Evolutionary conservation across 2,797 vertebrate species (phyloP).

Genomic region (Lagocephalus sceleratus): DNA sequence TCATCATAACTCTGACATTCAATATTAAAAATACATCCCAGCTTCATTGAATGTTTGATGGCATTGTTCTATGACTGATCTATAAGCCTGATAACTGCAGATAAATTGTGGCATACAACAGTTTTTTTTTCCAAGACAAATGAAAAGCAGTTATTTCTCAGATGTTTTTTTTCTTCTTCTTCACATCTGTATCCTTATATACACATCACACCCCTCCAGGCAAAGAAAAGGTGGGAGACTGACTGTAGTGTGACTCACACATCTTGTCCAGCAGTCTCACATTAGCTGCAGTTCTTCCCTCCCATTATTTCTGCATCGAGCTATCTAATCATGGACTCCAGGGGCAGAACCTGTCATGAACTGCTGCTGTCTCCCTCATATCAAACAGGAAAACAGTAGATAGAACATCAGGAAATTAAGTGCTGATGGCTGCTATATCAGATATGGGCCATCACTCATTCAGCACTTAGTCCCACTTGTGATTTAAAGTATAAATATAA

Average conservation of each 20-base stretch:
- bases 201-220: conserved; percentile 15
- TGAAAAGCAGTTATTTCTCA: conserved; percentile 17
- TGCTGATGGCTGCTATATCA: conserved; percentile 34
- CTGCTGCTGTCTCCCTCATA: conserved; percentile 1
- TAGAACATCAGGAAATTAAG: conserved; percentile 30
- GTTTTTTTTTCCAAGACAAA: conserved; percentile 28
- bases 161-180: conserved; percentile 10
- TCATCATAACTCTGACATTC: conserved; percentile 63
- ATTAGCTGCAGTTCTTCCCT: conserved; percentile 34
- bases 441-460: conserved; percentile 39
- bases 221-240: conserved; percentile 8
- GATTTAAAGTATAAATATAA: conserved; percentile 28
- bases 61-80: conserved; percentile 55
- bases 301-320: conserved; percentile 40
- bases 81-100: conserved; percentile 37
- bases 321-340: conserved; percentile 34
- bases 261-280: conserved; percentile 15
- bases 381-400: conserved; percentile 29
- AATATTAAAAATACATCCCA: conserved; percentile 73
- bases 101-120: conserved; percentile 22
- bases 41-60: conserved; percentile 67
- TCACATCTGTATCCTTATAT: conserved; percentile 9
- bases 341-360: conserved; percentile 18
- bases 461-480: conserved; percentile 30
- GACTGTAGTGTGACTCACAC: conserved; percentile 6